Conservation (phyloP, 2,797 vertebrate genomes). For the Carapus acus region DNA sequence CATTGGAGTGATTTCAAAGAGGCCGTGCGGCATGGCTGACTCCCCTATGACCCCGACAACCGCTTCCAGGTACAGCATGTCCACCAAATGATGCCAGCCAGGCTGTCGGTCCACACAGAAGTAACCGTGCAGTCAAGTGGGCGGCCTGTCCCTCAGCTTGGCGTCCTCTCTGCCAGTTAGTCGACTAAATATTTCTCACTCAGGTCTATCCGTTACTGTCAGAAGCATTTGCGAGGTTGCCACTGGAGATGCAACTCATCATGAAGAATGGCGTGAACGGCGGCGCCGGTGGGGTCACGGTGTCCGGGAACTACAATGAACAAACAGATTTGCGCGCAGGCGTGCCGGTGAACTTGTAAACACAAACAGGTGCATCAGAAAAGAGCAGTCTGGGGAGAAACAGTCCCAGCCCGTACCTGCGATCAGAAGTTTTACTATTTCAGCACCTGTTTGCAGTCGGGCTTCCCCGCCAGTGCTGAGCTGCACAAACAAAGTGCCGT, state of each 20-base stretch:
- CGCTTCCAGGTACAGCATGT: too few species aligned
- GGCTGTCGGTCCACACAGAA: too few species aligned
- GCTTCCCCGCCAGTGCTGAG: constrained; percentile 24
- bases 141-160: too few species aligned
- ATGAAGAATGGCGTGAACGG: constrained; percentile 45
- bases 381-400: constrained; percentile 22
- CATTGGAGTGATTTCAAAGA: too few species aligned
- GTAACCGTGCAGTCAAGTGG: too few species aligned
- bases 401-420: constrained; percentile 16
- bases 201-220: too few species aligned
- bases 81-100: too few species aligned
- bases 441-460: constrained; percentile 35
- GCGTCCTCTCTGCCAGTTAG: too few species aligned
- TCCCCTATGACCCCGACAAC: too few species aligned
- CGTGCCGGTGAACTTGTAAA: constrained; percentile 6
- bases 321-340: constrained; percentile 4
- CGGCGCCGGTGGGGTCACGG: constrained; percentile 29
- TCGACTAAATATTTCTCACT: too few species aligned
- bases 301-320: constrained; percentile 14
- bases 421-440: constrained; percentile 43
- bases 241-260: constrained; percentile 43
- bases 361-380: constrained; percentile 25
- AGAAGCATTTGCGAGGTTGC: constrained; percentile 20
- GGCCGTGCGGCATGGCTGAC: too few species aligned
- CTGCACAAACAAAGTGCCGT: constrained; percentile 30